Conservation (phyloP, 2,113 vertebrate species). For the Dryoscopus gambensis region DNA sequence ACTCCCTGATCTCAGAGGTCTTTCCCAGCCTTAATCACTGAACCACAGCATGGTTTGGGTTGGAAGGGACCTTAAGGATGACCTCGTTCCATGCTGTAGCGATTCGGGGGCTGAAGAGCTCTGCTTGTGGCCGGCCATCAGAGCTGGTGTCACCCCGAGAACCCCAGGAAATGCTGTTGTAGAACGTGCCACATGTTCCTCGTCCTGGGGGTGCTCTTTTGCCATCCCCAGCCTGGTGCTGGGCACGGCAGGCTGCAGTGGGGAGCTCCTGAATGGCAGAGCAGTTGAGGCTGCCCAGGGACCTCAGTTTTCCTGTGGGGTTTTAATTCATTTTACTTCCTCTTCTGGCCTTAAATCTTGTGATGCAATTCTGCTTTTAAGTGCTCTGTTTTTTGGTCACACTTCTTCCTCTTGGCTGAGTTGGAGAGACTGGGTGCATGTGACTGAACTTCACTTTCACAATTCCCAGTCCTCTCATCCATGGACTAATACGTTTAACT, state of each 20-base stretch:
- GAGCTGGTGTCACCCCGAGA: neutral
- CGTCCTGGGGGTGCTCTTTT: neutral
- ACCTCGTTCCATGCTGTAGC: neutral
- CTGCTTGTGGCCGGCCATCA: rapidly evolving
- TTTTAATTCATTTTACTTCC: neutral
- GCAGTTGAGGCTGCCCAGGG: neutral
- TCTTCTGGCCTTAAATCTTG: neutral
- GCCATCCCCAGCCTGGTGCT: neutral
- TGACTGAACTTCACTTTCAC: neutral
- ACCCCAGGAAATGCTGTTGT: neutral
- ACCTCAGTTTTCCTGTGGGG: neutral
- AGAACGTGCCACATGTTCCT: rapidly evolving
- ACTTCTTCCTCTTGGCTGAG: neutral
- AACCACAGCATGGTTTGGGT: neutral
- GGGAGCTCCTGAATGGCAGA: neutral
- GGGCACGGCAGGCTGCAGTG: rapidly evolving
- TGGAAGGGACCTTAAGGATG: neutral
- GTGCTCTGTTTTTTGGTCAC: neutral
- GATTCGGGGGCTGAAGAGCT: neutral
- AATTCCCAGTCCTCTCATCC: neutral
- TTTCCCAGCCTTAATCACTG: neutral
- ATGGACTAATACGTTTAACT: rapidly evolving
- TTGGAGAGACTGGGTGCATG: neutral
- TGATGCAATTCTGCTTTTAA: neutral
- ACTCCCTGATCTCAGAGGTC: neutral